Evolutionary conservation across 2,888 invertebrate species (phyloP).

Genomic region (Nemapogon koenigi): DNA sequence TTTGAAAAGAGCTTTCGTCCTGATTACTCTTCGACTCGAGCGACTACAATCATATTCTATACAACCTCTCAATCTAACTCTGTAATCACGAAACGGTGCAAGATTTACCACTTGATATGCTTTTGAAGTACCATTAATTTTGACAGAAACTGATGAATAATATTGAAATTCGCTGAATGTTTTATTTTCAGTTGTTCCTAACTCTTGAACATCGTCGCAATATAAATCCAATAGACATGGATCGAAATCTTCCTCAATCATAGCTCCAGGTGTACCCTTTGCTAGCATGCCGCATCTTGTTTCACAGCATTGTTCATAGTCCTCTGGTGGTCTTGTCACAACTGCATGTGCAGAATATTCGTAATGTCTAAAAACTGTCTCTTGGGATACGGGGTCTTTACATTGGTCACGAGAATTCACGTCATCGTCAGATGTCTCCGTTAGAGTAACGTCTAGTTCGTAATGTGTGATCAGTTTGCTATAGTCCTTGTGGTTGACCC

Average conservation of each 20-base stretch:
- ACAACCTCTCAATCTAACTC: constrained; percentile 42
- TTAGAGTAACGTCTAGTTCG: constrained; percentile 37
- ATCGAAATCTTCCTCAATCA: constrained; percentile 42
- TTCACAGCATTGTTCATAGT: constrained; percentile 40
- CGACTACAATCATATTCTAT: constrained; percentile 32
- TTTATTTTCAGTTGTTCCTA: constrained; percentile 26
- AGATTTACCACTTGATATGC: constrained; percentile 32
- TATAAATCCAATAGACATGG: constrained; percentile 27
- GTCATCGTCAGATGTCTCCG: constrained; percentile 30
- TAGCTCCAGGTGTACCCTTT: constrained; percentile 30
- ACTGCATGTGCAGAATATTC: constrained; percentile 37
- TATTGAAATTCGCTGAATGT: constrained; percentile 27
- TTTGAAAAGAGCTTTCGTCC: constrained; percentile 29
- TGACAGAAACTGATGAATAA: constrained; percentile 27
- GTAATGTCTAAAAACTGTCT: constrained; percentile 22
- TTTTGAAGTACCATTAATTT: constrained; percentile 26
- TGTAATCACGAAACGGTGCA: constrained; percentile 48
- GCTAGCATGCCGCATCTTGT: constrained; percentile 42
- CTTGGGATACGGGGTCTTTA: constrained; percentile 14
- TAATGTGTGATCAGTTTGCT: constrained; percentile 32
- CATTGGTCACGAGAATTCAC: constrained; percentile 34
- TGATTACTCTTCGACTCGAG: constrained; percentile 33
- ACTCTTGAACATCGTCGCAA: constrained; percentile 27
- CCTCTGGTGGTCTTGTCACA: constrained; percentile 37
- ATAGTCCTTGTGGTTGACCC: constrained; percentile 48